Conservation (phyloP, 2,797 vertebrate genomes). For the Falco cherrug region DNA sequence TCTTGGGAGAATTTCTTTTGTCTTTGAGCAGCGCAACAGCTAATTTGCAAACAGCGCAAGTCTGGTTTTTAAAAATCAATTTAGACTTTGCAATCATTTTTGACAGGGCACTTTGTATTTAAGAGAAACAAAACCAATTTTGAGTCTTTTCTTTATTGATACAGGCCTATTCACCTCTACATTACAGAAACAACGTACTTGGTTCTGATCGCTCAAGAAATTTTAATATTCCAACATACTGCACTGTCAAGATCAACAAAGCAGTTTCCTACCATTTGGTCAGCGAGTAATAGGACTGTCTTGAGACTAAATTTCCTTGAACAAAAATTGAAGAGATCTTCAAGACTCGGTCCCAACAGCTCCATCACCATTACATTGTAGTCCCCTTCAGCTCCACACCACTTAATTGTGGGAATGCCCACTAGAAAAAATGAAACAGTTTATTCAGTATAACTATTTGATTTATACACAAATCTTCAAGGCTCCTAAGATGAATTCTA, state of each 20-base stretch:
- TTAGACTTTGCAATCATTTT: not conserved
- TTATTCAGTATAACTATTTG: not conserved
- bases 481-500: not conserved
- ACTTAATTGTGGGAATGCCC: conserved; percentile 95
- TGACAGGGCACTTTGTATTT: not conserved
- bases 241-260: not conserved
- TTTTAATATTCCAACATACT: not conserved
- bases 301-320: conserved; percentile 93
- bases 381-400: conserved; percentile 98
- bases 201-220: not conserved
- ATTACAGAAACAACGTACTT: not conserved
- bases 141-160: not conserved
- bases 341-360: conserved; percentile 92
- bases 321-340: conserved; percentile 98
- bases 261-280: conserved; percentile 84
- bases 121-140: not conserved
- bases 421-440: conserved; percentile 78
- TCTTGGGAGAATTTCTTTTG: not conserved
- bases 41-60: not conserved
- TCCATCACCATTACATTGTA: conserved; percentile 99
- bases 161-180: not conserved
- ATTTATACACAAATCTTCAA: not conserved
- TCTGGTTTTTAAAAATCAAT: not conserved
- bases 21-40: not conserved
- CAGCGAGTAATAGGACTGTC: conserved; percentile 90